Conservation (phyloP, 1,140 invertebrate species). For the Ceratina calcarata region DNA sequence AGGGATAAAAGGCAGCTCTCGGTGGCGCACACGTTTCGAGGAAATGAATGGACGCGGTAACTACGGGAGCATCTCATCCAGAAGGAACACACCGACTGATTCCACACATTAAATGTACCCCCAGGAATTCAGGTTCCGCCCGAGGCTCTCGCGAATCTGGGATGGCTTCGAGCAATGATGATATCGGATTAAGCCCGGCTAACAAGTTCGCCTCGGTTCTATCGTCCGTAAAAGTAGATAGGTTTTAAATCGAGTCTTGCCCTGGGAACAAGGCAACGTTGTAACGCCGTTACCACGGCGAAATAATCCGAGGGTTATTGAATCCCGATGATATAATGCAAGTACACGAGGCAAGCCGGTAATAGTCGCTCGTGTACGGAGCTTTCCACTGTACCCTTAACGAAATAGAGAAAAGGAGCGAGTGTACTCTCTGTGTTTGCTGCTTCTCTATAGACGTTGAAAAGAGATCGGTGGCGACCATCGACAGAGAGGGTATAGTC, state of each 20-base stretch:
- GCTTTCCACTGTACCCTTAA: neutral
- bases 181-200: conserved; percentile 58
- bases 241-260: conserved; percentile 61
- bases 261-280: conserved; percentile 11
- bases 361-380: conserved; percentile 28
- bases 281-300: conserved; percentile 51
- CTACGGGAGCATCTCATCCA: conserved; percentile 38
- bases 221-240: conserved; percentile 57
- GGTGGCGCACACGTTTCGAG: conserved; percentile 16
- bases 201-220: conserved; percentile 45
- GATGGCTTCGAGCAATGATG: conserved; percentile 60
- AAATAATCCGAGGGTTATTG: conserved; percentile 58
- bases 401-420: conserved; percentile 14
- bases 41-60: conserved; percentile 61
- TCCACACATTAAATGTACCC: conserved; percentile 59
- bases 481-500: too few species aligned
- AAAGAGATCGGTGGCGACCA: neutral
- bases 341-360: conserved; percentile 29
- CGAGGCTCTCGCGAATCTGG: conserved; percentile 64
- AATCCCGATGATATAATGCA: conserved; percentile 54
- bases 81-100: conserved; percentile 37
- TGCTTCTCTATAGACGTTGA: neutral
- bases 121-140: conserved; percentile 56
- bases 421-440: neutral
- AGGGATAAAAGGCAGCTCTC: neutral